These are phyloP conservation scores for Nemotelus pantherinus DNA, from an alignment of 2,888 invertebrate species.

Conservation along the genomic window DNA sequence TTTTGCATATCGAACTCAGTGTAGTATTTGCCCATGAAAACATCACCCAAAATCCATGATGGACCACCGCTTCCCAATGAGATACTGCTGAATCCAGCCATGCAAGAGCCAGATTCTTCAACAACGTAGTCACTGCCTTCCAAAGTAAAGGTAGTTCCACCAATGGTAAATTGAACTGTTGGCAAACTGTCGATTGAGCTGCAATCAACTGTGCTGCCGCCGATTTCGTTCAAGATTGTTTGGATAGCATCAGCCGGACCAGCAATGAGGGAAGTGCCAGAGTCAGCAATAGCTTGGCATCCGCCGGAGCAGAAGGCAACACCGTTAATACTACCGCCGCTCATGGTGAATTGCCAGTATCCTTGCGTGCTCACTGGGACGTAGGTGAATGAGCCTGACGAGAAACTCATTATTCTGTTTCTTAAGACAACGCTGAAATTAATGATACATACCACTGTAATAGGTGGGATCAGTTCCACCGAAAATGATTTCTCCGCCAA, in stretches of 20 bases:
- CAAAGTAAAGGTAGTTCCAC: slow-evolving; percentile 76
- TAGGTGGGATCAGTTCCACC: slow-evolving; percentile 94
- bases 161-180: slow-evolving; percentile 75
- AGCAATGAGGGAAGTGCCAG: slow-evolving; percentile 94
- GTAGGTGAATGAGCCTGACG: slow-evolving; percentile 81
- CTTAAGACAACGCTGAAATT: slow-evolving; percentile 62
- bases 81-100: slow-evolving; percentile 94
- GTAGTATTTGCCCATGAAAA: slow-evolving; percentile 94
- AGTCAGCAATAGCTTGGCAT: slow-evolving; percentile 95
- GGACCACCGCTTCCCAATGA: slow-evolving; percentile 68
- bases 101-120: slow-evolving; percentile 67
- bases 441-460: slow-evolving; percentile 69
- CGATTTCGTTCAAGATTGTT: slow-evolving; percentile 82
- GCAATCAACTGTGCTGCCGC: slow-evolving; percentile 78
- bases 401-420: slow-evolving; percentile 49
- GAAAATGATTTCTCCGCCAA: slow-evolving; percentile 89
- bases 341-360: slow-evolving; percentile 98
- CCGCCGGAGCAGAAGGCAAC: slow-evolving; percentile 77
- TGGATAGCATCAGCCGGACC: slow-evolving; percentile 85
- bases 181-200: slow-evolving; percentile 77
- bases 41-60: slow-evolving; percentile 96
- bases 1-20: slow-evolving; percentile 92
- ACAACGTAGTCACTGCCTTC: slow-evolving; percentile 79
- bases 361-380: slow-evolving; percentile 83
- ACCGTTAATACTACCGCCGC: slow-evolving; percentile 70